Evolutionary conservation across 2,113 vertebrate species (phyloP), one percentile per base, ranked within the genome.

Genomic region (Cervus canadensis): DNA sequence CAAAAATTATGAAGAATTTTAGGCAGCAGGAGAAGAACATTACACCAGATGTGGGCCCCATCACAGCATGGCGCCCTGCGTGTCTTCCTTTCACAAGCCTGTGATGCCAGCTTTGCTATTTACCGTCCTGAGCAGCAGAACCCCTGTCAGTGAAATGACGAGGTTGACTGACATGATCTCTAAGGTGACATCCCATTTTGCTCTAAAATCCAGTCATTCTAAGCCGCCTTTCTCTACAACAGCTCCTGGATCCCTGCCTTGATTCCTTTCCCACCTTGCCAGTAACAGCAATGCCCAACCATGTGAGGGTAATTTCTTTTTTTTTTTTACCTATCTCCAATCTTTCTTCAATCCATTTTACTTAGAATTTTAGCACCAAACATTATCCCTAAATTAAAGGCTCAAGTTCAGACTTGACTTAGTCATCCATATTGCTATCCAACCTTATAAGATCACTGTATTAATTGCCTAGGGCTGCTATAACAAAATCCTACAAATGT

Each of bases 91-190:
- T 50, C 43, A 57, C 25, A 40, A 48, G 26, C 36, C 13, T 6
- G 0, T 5, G 26, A 50, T 3, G 19, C 19, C 6, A 2, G 6
- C 26, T 23, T 52, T 74, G 54, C 48, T 17, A 0, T 28, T 48
- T 13, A 1, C 45, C 14, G n/a, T 40, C 62, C 43, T 33, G 74
- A 82, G 17, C 14, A 3, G 11, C 25, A 3, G 30, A 13, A 54
- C 36, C 26, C 57, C 28, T 54, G 1, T 30, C 26, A 52, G 48
- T n/a, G 50, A 50, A 30, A 36, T 21, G 36, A 17, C 21, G 71
- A 62, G 54, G 21, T 0, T 36, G 57, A 79, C 45, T 13, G 33
- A 17, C 9, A n/a, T 23, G 45, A 36, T 71, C 25, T 25, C 15
- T 2, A 17, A 76, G 56, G 59, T 8, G 21, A 16, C 7, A 21